Percentiles rank a stretch among this genome's conserved stretches.
These are phyloP conservation scores for Pelagia noctiluca DNA, from an alignment of 30 jellyfish, hydroid and myxozoan species.

Conservation along the genomic window DNA sequence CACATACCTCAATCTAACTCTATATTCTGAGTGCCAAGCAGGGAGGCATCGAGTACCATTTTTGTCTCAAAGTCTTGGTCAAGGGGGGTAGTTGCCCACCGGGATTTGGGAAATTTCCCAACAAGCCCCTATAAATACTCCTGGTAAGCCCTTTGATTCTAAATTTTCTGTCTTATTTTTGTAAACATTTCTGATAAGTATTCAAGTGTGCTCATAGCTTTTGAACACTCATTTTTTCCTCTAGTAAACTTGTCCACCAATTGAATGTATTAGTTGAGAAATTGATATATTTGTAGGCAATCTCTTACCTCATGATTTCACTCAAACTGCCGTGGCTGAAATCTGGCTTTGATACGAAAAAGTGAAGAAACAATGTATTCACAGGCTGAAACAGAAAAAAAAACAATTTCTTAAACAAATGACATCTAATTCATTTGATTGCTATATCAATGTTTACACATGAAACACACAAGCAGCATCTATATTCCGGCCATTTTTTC, in stretches of 20 bases:
- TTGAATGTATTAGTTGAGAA: not conserved
- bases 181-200: not conserved
- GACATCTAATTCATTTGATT: not conserved
- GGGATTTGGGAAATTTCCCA: too few species aligned
- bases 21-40: too few species aligned
- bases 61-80: too few species aligned
- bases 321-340: constrained; percentile 75
- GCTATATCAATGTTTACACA: not conserved
- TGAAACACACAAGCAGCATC: too few species aligned
- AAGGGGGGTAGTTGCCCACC: too few species aligned
- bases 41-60: too few species aligned
- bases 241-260: not conserved
- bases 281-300: not conserved
- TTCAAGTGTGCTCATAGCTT: too few species aligned
- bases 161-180: not conserved
- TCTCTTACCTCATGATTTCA: constrained; percentile 84
- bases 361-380: constrained; percentile 88
- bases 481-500: too few species aligned
- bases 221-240: too few species aligned
- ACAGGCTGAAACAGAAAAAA: constrained; percentile 71
- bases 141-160: not conserved
- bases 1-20: too few species aligned
- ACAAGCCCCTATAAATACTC: too few species aligned
- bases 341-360: constrained; percentile 79
- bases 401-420: not conserved